Conservation (phyloP, 92 coral and sea anemone species). For the Porites lobata region DNA sequence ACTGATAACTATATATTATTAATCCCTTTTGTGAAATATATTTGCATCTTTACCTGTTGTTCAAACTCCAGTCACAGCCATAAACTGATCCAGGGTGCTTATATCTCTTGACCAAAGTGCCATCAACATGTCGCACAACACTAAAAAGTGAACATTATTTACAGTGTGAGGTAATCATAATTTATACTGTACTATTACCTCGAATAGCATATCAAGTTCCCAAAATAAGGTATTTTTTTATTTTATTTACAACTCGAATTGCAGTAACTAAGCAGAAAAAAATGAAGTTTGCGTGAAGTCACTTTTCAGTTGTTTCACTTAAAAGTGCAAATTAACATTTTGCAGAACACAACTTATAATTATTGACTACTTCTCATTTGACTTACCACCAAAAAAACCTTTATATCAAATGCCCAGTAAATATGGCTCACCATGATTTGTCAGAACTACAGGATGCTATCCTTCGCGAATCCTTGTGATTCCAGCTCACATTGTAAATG, state of each 20-base stretch:
- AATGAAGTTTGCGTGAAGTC: no score
- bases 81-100: slow-evolving; percentile 97
- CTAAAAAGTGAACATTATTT: slow-evolving; percentile 40
- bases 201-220: no score
- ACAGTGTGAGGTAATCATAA: no score
- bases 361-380: no score
- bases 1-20: neutral
- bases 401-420: neutral
- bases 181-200: no score
- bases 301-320: no score
- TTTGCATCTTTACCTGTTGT: slow-evolving; percentile 82
- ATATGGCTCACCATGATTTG: slow-evolving; percentile 80
- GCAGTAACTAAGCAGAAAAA: no score
- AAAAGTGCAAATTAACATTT: no score
- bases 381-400: neutral
- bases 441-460: slow-evolving; percentile 92
- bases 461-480: slow-evolving; percentile 94
- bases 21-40: no score
- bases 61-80: slow-evolving; percentile 99
- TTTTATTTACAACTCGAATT: no score
- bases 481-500: slow-evolving; percentile 97
- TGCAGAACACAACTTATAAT: no score
- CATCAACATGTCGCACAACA: slow-evolving; percentile 93
- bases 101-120: slow-evolving; percentile 84
- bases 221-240: no score